Evolutionary conservation across 2,888 invertebrate species (phyloP).

Genomic region (Apodemia duryi): DNA sequence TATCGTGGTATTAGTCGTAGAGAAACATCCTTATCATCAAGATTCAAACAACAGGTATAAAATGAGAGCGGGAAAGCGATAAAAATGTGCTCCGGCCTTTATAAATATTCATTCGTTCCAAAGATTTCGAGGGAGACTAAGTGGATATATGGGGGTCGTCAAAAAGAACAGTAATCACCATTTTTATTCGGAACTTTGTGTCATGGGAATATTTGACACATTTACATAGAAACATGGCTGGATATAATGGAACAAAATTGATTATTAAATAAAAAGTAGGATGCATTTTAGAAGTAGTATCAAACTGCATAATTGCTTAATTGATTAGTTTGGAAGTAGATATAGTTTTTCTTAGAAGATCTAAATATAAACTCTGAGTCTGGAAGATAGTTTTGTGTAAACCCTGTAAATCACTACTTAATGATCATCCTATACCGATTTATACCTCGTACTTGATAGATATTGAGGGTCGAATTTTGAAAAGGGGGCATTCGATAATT

Average conservation of each 20-base stretch:
- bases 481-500: too few species aligned
- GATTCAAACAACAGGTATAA: slow-evolving; percentile 43
- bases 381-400: too few species aligned
- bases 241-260: not conserved
- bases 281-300: too few species aligned
- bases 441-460: too few species aligned
- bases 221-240: slow-evolving; percentile 35
- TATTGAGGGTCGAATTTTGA: too few species aligned
- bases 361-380: too few species aligned
- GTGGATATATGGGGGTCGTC: slow-evolving; percentile 63
- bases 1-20: not conserved
- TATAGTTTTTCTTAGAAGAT: too few species aligned
- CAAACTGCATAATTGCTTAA: too few species aligned
- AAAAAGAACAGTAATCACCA: slow-evolving; percentile 62
- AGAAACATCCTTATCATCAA: slow-evolving; percentile 21
- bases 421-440: too few species aligned
- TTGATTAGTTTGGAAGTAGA: too few species aligned
- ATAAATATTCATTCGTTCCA: slow-evolving; percentile 68
- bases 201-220: slow-evolving; percentile 25
- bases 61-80: slow-evolving; percentile 47
- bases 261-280: not conserved
- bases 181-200: slow-evolving; percentile 52
- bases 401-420: too few species aligned
- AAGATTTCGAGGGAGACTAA: slow-evolving; percentile 44
- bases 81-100: slow-evolving; percentile 53